These are phyloP conservation scores for Subacronicta megacephala DNA, from an alignment of 2,888 invertebrate genomes.

Conservation along the genomic window DNA sequence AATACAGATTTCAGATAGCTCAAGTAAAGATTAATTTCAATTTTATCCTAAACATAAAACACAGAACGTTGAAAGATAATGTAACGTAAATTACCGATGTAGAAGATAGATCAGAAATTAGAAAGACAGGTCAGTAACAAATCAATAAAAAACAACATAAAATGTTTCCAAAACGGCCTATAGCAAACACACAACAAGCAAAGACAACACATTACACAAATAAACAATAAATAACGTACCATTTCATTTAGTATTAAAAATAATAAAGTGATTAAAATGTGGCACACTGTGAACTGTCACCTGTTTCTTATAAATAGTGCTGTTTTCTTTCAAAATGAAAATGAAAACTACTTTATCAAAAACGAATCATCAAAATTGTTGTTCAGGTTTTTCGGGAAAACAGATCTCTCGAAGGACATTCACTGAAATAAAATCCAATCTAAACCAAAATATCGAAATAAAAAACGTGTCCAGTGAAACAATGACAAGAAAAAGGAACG, in stretches of 20 bases:
- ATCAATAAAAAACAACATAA: conserved; percentile 68
- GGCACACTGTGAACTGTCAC: conserved; percentile 78
- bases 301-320: conserved; percentile 78
- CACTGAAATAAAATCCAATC: conserved; percentile 76
- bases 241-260: conserved; percentile 70
- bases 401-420: conserved; percentile 90
- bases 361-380: conserved; percentile 72
- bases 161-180: conserved; percentile 89
- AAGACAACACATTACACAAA: conserved; percentile 85
- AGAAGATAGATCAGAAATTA: conserved; percentile 77
- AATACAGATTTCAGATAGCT: conserved; percentile 52
- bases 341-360: conserved; percentile 76
- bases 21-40: conserved; percentile 37
- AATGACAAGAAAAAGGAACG: conserved; percentile 80
- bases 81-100: conserved; percentile 66
- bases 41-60: conserved; percentile 57
- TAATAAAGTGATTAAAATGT: conserved; percentile 77
- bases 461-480: conserved; percentile 77
- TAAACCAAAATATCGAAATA: conserved; percentile 67
- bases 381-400: conserved; percentile 83
- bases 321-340: conserved; percentile 78
- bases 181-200: conserved; percentile 89
- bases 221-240: conserved; percentile 79
- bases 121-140: conserved; percentile 71
- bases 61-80: conserved; percentile 31